Evolutionary conservation across 2,113 vertebrate genomes (phyloP), one percentile per base, ranked within the genome.

Genomic region (Galbula dea): DNA sequence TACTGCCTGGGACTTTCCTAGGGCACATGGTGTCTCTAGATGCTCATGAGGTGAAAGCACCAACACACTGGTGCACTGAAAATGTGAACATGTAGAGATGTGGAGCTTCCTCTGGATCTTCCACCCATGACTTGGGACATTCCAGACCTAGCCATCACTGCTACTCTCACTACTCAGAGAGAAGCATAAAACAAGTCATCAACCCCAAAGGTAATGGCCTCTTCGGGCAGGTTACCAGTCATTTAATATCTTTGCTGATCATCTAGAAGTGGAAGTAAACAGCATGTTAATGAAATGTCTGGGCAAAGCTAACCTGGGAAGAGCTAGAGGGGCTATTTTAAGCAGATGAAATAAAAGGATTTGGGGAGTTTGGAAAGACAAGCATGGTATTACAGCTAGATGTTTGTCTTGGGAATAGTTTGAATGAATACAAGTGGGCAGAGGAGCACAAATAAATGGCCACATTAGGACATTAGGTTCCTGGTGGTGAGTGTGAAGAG

Each of bases 161-260:
- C 66, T 79, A 55, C n/a, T 86, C 11, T 86, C 72, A 26, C 39
- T 34, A 8, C 5, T 57, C 27, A 49, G 61, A 93, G 55, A 67
- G 39, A 13, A 49, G 32, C 41, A 62, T 90, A 84, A 94, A 95
- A 78, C 73, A 94, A 91, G 36, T 29, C 51, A 86, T 91, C 92
- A 86, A 36, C 48, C 81, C 65, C 74, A 94, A 86, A 96, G 61
- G 93, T 92, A 91, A 83, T 73, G 91, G 71, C 45, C 67, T 89
- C 58, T 73, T 89, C n/a, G 81, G 91, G 94, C 89, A 76, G 62
- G 58, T 69, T 94, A 89, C 91, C 91, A 93, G 71, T 79, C 74
- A 19, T 72, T 92, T 94, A 83, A 75, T 94, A 65, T 36, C 89
- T 89, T 78, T 0, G 5, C 84, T 96, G 89, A 92, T 92, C 77